phyloP scores from a whole-genome alignment of 2,113 vertebrate species.

The Ramphastos sulfuratus region DNA sequence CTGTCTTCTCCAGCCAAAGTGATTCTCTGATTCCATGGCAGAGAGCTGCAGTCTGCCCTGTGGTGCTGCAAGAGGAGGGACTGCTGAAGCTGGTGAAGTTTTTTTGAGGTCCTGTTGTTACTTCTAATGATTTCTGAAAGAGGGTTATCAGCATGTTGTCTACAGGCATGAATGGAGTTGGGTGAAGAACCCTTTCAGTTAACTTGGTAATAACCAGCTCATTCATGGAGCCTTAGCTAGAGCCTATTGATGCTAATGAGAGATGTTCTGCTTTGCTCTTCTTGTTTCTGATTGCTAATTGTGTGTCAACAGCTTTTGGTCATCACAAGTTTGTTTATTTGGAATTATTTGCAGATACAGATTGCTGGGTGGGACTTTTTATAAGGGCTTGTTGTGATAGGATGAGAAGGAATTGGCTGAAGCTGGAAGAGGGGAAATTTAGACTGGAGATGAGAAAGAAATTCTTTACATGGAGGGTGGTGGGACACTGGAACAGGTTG shows the following conservation, averaged over 20 bases:
- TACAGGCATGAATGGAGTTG: not conserved
- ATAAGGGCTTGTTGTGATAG: too few relatives aligned
- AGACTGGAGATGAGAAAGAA: too few relatives aligned
- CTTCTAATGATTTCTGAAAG: too few relatives aligned
- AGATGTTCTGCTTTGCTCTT: not conserved
- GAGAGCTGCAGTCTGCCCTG: fast-evolving
- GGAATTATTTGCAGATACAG: not conserved
- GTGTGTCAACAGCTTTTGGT: slow-evolving; percentile 35
- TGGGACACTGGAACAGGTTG: too few relatives aligned
- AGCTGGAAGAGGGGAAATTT: too few relatives aligned
- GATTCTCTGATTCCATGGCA: too few relatives aligned
- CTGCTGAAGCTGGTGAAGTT: not conserved
- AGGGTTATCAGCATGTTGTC: not conserved
- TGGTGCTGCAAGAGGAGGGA: not conserved
- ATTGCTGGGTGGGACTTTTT: too few relatives aligned
- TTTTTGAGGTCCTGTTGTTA: fast-evolving
- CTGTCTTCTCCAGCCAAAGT: too few relatives aligned
- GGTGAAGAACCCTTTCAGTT: not conserved
- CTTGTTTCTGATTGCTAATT: slow-evolving; percentile 21
- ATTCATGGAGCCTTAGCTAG: not conserved
- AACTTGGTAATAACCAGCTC: not conserved
- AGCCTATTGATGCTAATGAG: not conserved
- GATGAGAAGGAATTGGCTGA: too few relatives aligned
- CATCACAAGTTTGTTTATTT: slow-evolving; percentile 24
- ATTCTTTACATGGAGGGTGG: too few relatives aligned